These are phyloP conservation scores for Umimayanthus kanabou DNA, from an alignment of 92 coral and sea anemone genomes.

Conservation along the genomic window DNA sequence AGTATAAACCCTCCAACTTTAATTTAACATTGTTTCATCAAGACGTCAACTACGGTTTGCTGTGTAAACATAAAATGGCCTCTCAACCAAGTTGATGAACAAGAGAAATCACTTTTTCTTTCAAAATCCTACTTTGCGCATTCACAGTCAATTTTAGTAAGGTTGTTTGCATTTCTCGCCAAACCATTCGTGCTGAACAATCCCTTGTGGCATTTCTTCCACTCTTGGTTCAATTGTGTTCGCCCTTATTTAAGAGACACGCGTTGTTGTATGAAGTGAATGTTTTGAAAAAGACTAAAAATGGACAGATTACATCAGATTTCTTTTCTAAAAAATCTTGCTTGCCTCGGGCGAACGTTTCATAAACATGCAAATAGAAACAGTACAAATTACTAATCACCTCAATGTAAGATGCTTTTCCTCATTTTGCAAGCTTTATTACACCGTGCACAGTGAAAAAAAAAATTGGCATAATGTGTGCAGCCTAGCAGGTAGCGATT, in stretches of 20 bases:
- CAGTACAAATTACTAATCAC: conserved; percentile 14
- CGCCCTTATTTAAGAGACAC: neutral
- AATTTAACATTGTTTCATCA: conserved; percentile 8
- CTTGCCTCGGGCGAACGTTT: conserved; percentile 9
- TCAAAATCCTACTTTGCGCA: conserved; percentile 16
- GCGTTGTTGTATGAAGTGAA: neutral
- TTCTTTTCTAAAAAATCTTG: neutral
- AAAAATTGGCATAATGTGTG: neutral
- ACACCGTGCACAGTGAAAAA: neutral
- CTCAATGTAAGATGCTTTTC: neutral
- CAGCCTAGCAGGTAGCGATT: neutral
- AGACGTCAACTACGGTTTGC: neutral
- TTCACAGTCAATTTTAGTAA: neutral
- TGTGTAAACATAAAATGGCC: conserved; percentile 8
- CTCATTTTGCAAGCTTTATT: neutral
- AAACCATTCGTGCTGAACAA: neutral
- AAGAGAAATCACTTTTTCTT: neutral
- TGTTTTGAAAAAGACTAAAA: conserved; percentile 15
- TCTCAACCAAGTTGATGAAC: neutral
- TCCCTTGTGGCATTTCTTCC: neutral
- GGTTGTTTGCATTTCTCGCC: neutral
- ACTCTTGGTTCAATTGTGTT: neutral
- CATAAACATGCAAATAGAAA: neutral
- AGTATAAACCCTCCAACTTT: neutral
- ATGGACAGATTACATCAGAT: neutral